These are phyloP conservation scores for Aphis craccivora DNA, from an alignment of 1,140 invertebrate genomes.

Conservation along the genomic window DNA sequence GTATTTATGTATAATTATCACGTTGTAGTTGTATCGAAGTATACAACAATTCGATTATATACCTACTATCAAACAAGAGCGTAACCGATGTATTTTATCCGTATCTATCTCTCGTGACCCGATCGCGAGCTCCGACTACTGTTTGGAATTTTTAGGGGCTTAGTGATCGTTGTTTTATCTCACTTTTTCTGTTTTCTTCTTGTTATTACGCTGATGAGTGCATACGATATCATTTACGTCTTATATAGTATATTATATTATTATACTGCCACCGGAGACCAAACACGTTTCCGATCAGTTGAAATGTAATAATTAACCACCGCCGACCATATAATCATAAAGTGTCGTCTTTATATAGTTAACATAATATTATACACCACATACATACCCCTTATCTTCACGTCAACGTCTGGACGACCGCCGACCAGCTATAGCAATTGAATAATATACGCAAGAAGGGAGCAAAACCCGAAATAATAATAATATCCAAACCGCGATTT, in stretches of 20 bases:
- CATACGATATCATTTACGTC: neutral
- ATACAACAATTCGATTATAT: neutral
- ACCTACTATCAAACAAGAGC: neutral
- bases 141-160: conserved; percentile 20
- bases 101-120: neutral
- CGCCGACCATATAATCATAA: neutral
- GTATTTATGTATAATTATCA: neutral
- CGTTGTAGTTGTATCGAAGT: neutral
- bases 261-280: neutral
- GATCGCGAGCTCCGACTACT: neutral
- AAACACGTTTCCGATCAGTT: conserved; percentile 8
- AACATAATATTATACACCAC: neutral
- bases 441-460: neutral
- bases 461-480: conserved; percentile 31
- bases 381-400: neutral
- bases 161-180: neutral
- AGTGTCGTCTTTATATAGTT: neutral
- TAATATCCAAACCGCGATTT: conserved; percentile 12
- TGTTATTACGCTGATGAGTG: neutral
- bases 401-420: neutral
- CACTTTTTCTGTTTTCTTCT: neutral
- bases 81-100: neutral
- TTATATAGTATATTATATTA: neutral
- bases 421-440: neutral
- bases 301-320: conserved; percentile 12